Evolutionary conservation across 2,888 invertebrate species (phyloP).

Genomic region (Stenchaetothrips biformis): DNA sequence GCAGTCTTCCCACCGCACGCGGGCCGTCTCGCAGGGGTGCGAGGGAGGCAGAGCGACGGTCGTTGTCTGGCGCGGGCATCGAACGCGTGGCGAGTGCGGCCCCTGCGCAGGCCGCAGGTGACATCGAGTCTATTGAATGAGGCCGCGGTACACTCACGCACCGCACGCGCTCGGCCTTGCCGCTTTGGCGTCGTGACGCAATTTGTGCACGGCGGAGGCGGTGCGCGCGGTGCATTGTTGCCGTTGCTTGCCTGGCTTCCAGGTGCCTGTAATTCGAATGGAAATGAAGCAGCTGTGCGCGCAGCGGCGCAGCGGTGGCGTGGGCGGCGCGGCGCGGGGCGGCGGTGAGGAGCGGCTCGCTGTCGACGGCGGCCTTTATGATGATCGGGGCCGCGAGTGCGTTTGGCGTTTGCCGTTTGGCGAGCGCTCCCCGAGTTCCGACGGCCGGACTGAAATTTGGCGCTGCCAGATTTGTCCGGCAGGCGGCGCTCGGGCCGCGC

Average conservation of each 20-base stretch:
- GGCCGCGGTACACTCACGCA: background rate
- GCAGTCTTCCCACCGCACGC: too few species aligned
- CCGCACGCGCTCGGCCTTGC: background rate
- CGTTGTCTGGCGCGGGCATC: too few species aligned
- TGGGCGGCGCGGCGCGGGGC: background rate
- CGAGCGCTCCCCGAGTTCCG: too few species aligned
- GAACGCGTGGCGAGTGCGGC: background rate
- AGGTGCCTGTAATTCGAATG: conserved; percentile 23
- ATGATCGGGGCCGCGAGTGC: too few species aligned
- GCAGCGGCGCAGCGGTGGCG: background rate
- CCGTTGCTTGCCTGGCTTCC: background rate
- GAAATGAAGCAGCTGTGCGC: conserved; percentile 13
- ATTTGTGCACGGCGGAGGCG: background rate
- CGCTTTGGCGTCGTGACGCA: background rate
- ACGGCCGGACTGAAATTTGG: too few species aligned
- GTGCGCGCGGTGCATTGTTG: background rate
- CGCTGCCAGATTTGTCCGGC: too few species aligned
- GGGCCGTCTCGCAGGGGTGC: too few species aligned
- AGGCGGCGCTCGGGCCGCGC: too few species aligned
- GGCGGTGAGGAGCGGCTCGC: background rate
- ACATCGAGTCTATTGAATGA: background rate
- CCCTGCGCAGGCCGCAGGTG: too few species aligned
- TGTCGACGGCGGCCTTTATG: too few species aligned
- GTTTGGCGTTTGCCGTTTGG: too few species aligned
- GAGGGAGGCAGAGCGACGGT: too few species aligned